Conservation (phyloP, 2,797 vertebrate species). For the Micromesistius poutassou region DNA sequence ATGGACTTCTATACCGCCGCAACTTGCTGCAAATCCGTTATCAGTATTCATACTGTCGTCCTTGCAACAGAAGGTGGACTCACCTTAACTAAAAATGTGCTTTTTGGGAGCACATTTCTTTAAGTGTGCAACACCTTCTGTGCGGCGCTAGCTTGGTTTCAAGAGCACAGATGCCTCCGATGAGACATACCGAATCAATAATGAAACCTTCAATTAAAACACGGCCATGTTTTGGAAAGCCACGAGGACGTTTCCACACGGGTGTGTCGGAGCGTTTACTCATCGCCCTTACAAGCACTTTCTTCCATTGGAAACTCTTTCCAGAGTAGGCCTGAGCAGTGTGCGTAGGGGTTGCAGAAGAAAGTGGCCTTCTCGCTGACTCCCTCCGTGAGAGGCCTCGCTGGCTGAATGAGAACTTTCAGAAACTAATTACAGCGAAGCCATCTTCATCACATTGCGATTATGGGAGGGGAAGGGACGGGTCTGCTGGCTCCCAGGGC, state of each 20-base stretch:
- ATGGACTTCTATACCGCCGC: not conserved
- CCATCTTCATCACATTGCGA: constrained; percentile 79
- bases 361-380: constrained; percentile 60
- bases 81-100: not conserved
- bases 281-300: constrained; percentile 20
- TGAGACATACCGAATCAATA: not conserved
- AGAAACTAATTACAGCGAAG: constrained; percentile 79
- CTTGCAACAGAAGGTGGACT: not conserved
- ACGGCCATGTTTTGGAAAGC: not conserved
- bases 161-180: not conserved
- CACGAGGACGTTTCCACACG: constrained; percentile 10
- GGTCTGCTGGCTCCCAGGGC: constrained; percentile 66
- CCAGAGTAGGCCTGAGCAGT: constrained; percentile 43
- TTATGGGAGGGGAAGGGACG: constrained; percentile 66
- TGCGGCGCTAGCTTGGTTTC: not conserved
- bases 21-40: not conserved
- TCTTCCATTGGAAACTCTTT: constrained; percentile 17
- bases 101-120: not conserved
- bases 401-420: constrained; percentile 73
- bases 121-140: not conserved
- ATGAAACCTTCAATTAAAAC: constrained; percentile 15
- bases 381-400: constrained; percentile 53
- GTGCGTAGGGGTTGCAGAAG: constrained; percentile 56
- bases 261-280: constrained; percentile 30
- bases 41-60: not conserved